Base-by-base conservation (phyloP, 1,140 invertebrate genomes). In the Euglossa dilemma region DNA sequence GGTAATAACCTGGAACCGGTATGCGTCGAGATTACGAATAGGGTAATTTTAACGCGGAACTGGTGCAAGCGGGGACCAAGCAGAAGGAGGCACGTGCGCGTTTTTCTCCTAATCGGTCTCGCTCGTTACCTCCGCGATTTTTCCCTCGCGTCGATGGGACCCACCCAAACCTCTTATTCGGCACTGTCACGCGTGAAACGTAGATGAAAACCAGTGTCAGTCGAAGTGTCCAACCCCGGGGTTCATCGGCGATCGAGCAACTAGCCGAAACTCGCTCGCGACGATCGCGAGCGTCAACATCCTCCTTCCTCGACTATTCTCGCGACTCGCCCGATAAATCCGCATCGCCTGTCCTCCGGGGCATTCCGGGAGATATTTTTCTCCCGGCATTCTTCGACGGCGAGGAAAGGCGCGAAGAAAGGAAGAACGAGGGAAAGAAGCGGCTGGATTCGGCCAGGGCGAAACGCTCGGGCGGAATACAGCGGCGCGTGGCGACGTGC, bases 391-490 rank as follows among this genome's bases (percentile, higher is more conserved):
- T 71, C 50, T 54, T 36, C 50, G 63, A 85, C 67, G 57, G 28
- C 73, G 81, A 84, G 80, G 69, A 25, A 45, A 16, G 9, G 25
- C 36, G 77, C 52, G 2, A 71, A 6, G 28, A 20, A 18, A 2
- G 16, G 28, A 11, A 43, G 23, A 52, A 12, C 71, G 43, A 54
- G 64, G 56, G 81, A 87, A 86, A 85, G 76, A 87, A 80, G 76
- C 85, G 79, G 86, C 88, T 90, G 86, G 89, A 91, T 89, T 89
- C 86, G 83, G 81, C 36, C 59, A 25, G 16, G 36, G 80, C 36
- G 20, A 90, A 86, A 81, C 82, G 84, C 89, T 89, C 67, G 74
- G 80, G 64, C 85, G 79, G 82, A 85, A 84, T 77, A 87, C 76
- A 80, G 80, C 25, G 63, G 28, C n/a, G 52, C 28, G 47, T 18